Evolutionary conservation across 2,113 vertebrate species (phyloP), one percentile per base, ranked within the genome.

Genomic region (Oxyura jamaicensis): DNA sequence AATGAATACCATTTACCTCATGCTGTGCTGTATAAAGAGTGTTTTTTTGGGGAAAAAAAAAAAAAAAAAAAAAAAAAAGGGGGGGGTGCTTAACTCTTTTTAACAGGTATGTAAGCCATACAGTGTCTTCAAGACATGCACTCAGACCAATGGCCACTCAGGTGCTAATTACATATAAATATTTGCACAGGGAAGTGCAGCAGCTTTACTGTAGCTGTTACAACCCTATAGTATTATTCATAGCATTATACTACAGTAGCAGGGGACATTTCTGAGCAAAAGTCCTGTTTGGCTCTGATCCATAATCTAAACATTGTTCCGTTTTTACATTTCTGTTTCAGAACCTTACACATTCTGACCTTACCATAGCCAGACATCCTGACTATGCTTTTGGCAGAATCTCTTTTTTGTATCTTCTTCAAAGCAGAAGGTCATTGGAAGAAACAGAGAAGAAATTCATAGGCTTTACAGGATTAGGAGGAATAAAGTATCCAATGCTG

Each of bases 361-460:
- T 66, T 12, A 35, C 53, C 29, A 7, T 9, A 92, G 59, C 48
- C 66, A 86, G 67, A 75, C 62, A 39, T 95, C 42, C 65, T 91
- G 89, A 89, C 31, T 29, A 58, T 5, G 19, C 33, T 84, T 25
- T 60, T 93, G 92, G 53, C 66, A 66, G n/a, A 4, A 58, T 82
- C 67, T 46, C 41, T 71, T 84, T 92, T 44, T 48, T 83, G 62
- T 33, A 25, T 92, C 23, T 86, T 81, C 31, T 52, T 86, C 69
- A 62, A 79, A 88, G 44, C 53, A 92, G 62, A 95, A 97, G 90
- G 83, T 86, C 62, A 11, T 10, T 86, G 73, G 67, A 88, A 84
- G 17, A 86, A 90, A 75, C 22, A 10, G 28, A 5, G 14, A 60
- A 56, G 22, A 48, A 91, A 88, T 82, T 78, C 41, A 22, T 31